phyloP scores from a whole-genome alignment of 1,140 invertebrate species.

The Bradysia coprophila region DNA sequence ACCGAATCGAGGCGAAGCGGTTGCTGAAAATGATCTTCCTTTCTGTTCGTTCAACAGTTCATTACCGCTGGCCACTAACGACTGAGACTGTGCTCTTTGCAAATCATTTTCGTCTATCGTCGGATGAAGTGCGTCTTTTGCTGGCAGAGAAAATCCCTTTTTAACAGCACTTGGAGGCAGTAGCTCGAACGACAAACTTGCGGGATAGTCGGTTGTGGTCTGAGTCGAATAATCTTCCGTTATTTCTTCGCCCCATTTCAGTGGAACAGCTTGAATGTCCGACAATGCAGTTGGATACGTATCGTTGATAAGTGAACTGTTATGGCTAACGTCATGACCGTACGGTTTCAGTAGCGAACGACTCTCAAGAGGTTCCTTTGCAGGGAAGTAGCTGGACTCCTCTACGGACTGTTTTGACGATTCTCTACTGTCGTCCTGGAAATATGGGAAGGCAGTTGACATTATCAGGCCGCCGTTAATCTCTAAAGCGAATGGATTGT shows the following conservation, averaged over 20 bases:
- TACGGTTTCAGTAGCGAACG: constrained; percentile 4
- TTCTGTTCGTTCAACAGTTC: constrained; percentile 8
- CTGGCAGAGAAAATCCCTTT: background rate
- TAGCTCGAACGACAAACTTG: constrained; percentile 2
- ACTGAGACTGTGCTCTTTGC: constrained; percentile 20
- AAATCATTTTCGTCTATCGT: constrained; percentile 14
- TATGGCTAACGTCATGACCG: constrained; percentile 5
- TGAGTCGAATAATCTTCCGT: background rate
- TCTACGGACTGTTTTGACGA: background rate
- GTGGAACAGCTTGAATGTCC: background rate
- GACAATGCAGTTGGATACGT: constrained; percentile 15
- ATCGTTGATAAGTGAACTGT: constrained; percentile 18
- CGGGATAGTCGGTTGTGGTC: constrained; percentile 18
- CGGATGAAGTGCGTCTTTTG: constrained; percentile 12
- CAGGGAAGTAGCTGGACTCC: background rate
- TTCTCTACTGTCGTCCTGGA: constrained; percentile 13
- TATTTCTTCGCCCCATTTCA: background rate
- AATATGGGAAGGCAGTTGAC: constrained; percentile 10
- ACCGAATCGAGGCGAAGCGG: background rate
- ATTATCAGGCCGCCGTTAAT: constrained; percentile 23
- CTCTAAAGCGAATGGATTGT: constrained; percentile 23
- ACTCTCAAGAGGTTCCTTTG: constrained; percentile 22
- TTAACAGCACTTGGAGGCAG: constrained; percentile 10
- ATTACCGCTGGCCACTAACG: constrained; percentile 18
- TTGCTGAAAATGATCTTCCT: constrained; percentile 9